Evolutionary conservation across 2,113 vertebrate genomes (phyloP).

Genomic region (Colius striatus): DNA sequence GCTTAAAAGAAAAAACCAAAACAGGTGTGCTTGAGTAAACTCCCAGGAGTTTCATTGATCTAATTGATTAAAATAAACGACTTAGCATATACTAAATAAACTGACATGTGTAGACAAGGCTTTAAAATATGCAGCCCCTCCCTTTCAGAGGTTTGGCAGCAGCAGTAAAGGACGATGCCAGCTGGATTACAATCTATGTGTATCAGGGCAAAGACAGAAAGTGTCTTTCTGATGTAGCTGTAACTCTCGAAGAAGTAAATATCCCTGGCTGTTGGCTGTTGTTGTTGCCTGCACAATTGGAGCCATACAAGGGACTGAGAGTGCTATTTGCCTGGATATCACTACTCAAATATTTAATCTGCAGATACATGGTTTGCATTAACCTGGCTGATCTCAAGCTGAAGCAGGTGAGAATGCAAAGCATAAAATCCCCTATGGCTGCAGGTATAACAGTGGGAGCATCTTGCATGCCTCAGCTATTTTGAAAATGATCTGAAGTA

Average conservation of each 20-base stretch:
- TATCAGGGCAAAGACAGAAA: constrained; percentile 16
- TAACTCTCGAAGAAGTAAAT: neutral
- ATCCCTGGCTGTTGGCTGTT: neutral
- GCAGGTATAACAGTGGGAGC: neutral
- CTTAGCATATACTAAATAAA: constrained; percentile 41
- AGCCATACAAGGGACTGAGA: neutral
- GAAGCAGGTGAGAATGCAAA: neutral
- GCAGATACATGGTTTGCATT: neutral
- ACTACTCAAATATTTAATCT: neutral
- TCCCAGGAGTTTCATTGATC: constrained; percentile 24
- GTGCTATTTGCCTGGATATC: neutral
- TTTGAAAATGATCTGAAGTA: neutral
- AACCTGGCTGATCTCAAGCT: neutral
- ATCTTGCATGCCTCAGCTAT: neutral
- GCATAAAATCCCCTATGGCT: neutral
- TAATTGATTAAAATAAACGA: constrained; percentile 57
- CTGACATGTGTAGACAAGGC: constrained; percentile 35
- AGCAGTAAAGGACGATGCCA: neutral
- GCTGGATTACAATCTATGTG: constrained; percentile 12
- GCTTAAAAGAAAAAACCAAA: constrained; percentile 20
- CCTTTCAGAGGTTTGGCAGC: constrained; percentile 35
- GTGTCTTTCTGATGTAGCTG: constrained; percentile 7
- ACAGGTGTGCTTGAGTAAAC: constrained; percentile 55
- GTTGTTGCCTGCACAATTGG: neutral
- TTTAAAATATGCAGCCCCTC: constrained; percentile 38